These are phyloP conservation scores for Coendou prehensilis DNA, from an alignment of 2,797 vertebrate genomes.

Conservation along the genomic window DNA sequence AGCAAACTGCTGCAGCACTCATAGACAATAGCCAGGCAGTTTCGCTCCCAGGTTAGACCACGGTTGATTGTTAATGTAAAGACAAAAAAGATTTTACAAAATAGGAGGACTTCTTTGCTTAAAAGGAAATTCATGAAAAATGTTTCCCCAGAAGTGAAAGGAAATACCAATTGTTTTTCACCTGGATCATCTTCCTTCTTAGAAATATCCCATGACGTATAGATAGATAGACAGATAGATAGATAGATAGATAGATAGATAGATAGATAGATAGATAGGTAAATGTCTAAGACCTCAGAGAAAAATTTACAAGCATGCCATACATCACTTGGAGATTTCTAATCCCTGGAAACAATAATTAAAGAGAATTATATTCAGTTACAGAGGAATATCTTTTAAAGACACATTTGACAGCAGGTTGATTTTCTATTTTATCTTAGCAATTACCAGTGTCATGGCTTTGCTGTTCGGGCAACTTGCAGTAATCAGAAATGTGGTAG, in stretches of 20 bases:
- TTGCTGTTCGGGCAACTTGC: constrained; percentile 5
- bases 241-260: too few relatives aligned
- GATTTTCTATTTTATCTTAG: constrained; percentile 63
- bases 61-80: not conserved
- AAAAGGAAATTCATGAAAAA: constrained; percentile 49
- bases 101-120: not conserved
- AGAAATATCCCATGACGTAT: not conserved
- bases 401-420: not conserved
- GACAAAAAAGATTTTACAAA: not conserved
- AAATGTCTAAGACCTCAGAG: not conserved
- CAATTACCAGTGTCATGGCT: not conserved
- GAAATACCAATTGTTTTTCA: constrained; percentile 53
- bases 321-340: not conserved
- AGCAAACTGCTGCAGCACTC: not conserved
- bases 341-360: not conserved
- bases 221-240: not conserved
- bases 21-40: not conserved
- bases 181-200: constrained; percentile 40
- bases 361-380: constrained; percentile 6
- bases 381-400: constrained; percentile 7
- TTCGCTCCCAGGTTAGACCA: not conserved
- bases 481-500: not conserved
- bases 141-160: not conserved
- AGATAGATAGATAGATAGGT: not conserved
- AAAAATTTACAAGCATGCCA: constrained; percentile 38